Evolutionary conservation across 2,113 vertebrate species (phyloP).

Genomic region (Odocoileus hemionus): DNA sequence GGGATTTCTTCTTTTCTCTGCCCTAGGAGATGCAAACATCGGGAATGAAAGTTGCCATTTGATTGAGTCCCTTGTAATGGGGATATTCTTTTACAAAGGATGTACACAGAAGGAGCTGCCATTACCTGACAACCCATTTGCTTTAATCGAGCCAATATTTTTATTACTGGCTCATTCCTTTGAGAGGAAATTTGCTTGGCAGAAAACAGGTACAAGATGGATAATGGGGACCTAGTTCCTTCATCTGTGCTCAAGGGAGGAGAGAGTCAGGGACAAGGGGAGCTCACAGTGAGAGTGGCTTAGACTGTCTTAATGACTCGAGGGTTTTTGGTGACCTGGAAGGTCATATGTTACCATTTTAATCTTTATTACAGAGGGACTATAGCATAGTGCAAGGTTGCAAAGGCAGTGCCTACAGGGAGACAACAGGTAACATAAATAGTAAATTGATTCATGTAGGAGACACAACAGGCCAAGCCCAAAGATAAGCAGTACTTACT

Average conservation of each 20-base stretch:
- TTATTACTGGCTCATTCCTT: slow-evolving; percentile 69
- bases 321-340: not conserved
- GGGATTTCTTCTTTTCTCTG: slow-evolving; percentile 10
- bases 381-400: not conserved
- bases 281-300: not conserved
- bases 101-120: slow-evolving; percentile 49
- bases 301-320: not conserved
- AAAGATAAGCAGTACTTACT: not conserved
- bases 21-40: not conserved
- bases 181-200: slow-evolving; percentile 46
- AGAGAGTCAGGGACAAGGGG: not conserved
- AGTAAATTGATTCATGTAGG: not conserved
- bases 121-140: slow-evolving; percentile 57
- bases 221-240: not conserved
- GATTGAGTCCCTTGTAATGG: slow-evolving; percentile 68
- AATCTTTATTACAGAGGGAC: not conserved
- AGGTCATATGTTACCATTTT: not conserved
- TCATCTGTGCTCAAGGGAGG: not conserved
- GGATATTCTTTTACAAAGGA: slow-evolving; percentile 63
- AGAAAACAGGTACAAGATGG: slow-evolving; percentile 11
- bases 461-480: not conserved
- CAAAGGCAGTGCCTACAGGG: not conserved
- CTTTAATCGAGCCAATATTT: slow-evolving; percentile 75
- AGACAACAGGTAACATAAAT: not conserved
- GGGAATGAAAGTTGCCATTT: slow-evolving; percentile 38